These are phyloP conservation scores for Apogon talboti DNA, from an alignment of 2,797 vertebrate species.

Conservation along the genomic window DNA sequence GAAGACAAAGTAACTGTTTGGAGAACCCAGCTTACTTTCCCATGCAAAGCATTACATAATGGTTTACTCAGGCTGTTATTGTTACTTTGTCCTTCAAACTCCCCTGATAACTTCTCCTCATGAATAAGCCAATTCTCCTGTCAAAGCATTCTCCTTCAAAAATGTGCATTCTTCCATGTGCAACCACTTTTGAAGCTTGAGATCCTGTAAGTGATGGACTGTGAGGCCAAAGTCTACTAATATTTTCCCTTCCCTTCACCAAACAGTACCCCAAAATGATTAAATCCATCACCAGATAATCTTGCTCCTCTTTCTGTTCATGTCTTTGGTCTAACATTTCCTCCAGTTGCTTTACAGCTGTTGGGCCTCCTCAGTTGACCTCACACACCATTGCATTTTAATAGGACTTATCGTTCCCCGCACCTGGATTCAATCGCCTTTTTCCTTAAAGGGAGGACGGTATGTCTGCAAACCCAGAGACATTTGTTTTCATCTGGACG, in stretches of 20 bases:
- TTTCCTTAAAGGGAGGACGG: constrained; percentile 42
- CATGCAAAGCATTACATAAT: constrained; percentile 56
- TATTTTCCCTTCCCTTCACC: constrained; percentile 59
- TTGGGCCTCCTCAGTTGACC: constrained; percentile 62
- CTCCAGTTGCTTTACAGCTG: constrained; percentile 73
- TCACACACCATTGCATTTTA: constrained; percentile 55
- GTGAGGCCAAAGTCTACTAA: constrained; percentile 60
- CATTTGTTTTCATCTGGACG: constrained; percentile 52
- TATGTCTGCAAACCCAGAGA: constrained; percentile 38
- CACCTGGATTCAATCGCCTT: constrained; percentile 72
- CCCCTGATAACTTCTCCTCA: constrained; percentile 59
- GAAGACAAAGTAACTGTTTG: constrained; percentile 54
- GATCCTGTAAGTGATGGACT: constrained; percentile 64
- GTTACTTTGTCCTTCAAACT: constrained; percentile 69
- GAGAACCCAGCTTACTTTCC: constrained; percentile 46
- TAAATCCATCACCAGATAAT: constrained; percentile 71
- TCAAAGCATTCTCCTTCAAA: constrained; percentile 60
- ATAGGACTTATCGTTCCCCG: constrained; percentile 55
- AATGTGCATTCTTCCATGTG: constrained; percentile 70
- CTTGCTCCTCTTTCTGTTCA: constrained; percentile 46
- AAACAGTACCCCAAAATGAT: constrained; percentile 60
- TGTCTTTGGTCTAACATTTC: constrained; percentile 67
- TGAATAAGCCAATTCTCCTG: constrained; percentile 63
- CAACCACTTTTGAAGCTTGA: constrained; percentile 68
- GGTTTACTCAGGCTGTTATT: constrained; percentile 63